phyloP scores from a whole-genome alignment of 2,113 vertebrate genomes.

The Zosterops japonicus region DNA sequence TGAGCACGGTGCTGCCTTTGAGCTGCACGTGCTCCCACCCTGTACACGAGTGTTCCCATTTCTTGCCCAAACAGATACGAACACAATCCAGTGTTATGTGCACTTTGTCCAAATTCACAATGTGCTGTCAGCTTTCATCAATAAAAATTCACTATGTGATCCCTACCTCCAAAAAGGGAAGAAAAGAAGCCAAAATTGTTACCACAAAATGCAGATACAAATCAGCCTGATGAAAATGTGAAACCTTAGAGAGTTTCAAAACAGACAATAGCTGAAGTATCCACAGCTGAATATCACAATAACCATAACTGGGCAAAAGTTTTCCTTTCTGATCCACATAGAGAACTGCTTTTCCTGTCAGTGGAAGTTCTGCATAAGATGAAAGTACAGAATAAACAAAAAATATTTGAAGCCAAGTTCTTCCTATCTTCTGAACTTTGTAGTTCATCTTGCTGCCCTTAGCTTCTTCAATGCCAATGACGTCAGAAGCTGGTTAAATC shows the following conservation, averaged over 20 bases:
- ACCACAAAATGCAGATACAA: not conserved
- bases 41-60: not conserved
- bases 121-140: constrained; percentile 26
- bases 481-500: not conserved
- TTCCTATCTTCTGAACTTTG: not conserved
- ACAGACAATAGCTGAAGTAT: not conserved
- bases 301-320: not conserved
- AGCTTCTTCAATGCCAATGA: not conserved
- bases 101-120: constrained; percentile 18
- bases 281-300: constrained; percentile 3
- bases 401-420: not conserved
- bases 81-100: constrained; percentile 1
- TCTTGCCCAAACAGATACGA: constrained; percentile 20
- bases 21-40: not conserved
- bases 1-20: not conserved
- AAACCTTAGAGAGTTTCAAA: not conserved
- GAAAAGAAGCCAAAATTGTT: not conserved
- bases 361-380: not conserved
- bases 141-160: not conserved
- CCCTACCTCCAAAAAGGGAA: not conserved
- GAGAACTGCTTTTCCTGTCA: not conserved
- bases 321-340: not conserved
- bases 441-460: not conserved
- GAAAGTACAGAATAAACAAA: not conserved
- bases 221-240: not conserved